Evolutionary conservation across 2,797 vertebrate genomes (phyloP).

Genomic region (Pelochelys cantorii): DNA sequence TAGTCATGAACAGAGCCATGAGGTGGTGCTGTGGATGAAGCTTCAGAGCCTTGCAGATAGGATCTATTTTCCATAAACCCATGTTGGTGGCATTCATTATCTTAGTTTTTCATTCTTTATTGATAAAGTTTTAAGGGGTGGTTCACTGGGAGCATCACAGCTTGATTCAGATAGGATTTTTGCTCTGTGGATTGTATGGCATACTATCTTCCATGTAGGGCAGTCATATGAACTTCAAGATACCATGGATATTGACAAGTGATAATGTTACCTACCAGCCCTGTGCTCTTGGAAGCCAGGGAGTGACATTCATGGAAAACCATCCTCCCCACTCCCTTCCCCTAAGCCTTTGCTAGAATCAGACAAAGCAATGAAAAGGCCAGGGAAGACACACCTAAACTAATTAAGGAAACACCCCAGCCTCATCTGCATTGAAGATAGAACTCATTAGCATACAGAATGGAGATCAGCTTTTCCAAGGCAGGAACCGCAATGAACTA

Average conservation of each 20-base stretch:
- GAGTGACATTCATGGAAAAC: no score
- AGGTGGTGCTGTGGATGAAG: neutral
- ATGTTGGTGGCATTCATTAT: slow-evolving; percentile 25
- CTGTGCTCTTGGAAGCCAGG: no score
- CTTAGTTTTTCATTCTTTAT: slow-evolving; percentile 17
- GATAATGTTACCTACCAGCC: no score
- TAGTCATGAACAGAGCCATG: neutral
- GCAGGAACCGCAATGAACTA: no score
- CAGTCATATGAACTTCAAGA: neutral
- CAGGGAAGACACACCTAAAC: no score
- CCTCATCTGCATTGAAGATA: no score
- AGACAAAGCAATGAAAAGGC: no score
- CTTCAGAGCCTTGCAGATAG: neutral
- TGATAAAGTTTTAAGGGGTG: neutral
- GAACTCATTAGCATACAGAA: no score
- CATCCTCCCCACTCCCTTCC: no score
- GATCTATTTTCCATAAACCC: slow-evolving; percentile 3
- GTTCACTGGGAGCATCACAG: neutral
- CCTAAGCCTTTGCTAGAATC: no score
- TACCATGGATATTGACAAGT: neutral
- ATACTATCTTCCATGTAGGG: neutral
- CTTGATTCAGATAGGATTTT: neutral
- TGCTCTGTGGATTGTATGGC: neutral
- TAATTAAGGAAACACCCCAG: no score
- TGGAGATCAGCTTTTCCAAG: no score